A percentile compares a stretch with the other conserved stretches of the same genome.
Conservation (phyloP, 64 coral and sea anemone genomes). For the Anthopleura sola region DNA sequence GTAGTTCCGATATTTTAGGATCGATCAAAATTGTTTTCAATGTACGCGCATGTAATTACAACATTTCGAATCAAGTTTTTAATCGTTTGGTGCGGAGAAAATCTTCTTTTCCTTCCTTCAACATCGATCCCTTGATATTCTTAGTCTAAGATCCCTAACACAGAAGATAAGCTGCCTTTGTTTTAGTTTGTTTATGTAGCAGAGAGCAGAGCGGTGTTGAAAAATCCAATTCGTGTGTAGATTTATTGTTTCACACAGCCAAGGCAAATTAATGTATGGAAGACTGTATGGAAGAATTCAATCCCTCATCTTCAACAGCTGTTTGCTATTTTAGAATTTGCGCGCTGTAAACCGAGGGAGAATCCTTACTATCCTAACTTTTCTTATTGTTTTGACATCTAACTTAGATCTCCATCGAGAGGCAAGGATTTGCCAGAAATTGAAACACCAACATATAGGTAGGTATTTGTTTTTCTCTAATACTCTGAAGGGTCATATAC, state of each 20-base stretch:
- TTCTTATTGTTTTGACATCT: neutral
- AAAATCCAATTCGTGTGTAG: neutral
- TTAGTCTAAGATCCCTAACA: neutral
- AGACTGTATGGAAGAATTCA: too few relatives aligned
- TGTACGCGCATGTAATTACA: neutral
- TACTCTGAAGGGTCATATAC: neutral
- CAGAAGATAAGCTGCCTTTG: neutral
- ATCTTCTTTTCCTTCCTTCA: neutral
- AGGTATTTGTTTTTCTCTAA: constrained; percentile 17
- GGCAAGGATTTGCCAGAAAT: constrained; percentile 83
- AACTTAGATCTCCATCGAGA: constrained; percentile 86
- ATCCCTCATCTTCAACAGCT: neutral
- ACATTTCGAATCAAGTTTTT: too few relatives aligned
- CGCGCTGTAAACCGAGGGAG: neutral
- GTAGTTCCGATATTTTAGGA: neutral
- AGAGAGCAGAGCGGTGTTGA: neutral
- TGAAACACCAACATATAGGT: constrained; percentile 95
- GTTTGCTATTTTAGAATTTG: constrained; percentile 28
- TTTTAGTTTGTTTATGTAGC: neutral
- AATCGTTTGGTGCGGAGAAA: too few relatives aligned
- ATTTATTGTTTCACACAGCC: neutral
- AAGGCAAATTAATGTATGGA: neutral
- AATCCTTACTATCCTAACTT: neutral
- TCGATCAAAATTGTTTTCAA: neutral
- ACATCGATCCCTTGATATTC: neutral